Conservation (phyloP, 2,797 vertebrate genomes). For the Acipenser transmontanus region DNA sequence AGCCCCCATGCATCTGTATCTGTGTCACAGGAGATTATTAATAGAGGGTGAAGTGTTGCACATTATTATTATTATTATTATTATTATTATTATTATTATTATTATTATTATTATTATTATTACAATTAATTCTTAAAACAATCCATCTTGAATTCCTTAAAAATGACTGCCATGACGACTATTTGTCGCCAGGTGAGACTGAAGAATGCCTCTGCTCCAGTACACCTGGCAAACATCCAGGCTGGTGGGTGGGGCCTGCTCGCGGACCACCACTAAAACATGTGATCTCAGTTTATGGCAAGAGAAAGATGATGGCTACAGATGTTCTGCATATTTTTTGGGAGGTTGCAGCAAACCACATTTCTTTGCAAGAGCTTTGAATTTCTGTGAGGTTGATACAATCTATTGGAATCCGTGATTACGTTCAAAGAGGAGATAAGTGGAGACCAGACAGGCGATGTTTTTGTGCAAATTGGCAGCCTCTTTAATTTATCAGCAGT, state of each 20-base stretch:
- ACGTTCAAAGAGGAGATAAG: conserved; percentile 57
- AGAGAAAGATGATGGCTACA: conserved; percentile 40
- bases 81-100: not conserved
- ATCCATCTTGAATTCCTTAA: conserved; percentile 17
- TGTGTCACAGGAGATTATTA: too few relatives aligned
- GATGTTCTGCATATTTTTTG: conserved; percentile 45
- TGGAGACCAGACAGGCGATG: conserved; percentile 48
- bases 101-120: not conserved
- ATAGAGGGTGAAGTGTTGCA: too few relatives aligned
- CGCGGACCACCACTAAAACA: conserved; percentile 59
- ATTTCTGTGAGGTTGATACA: conserved; percentile 62
- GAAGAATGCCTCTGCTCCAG: conserved; percentile 59
- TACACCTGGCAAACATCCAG: conserved; percentile 65
- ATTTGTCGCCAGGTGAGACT: conserved; percentile 51
- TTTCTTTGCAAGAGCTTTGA: conserved; percentile 64
- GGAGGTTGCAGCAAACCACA: conserved; percentile 51
- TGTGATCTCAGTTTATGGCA: conserved; percentile 46
- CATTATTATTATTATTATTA: not conserved
- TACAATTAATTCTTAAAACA: conserved; percentile 21
- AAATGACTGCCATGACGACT: conserved; percentile 51
- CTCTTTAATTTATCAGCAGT: conserved; percentile 58
- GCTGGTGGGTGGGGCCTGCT: conserved; percentile 43
- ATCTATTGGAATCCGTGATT: conserved; percentile 71
- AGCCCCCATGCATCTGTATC: too few relatives aligned
- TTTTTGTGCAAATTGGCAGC: conserved; percentile 57